phyloP scores from a whole-genome alignment of 1,140 invertebrate species.

The Stenopsyche tienmushanensis region DNA sequence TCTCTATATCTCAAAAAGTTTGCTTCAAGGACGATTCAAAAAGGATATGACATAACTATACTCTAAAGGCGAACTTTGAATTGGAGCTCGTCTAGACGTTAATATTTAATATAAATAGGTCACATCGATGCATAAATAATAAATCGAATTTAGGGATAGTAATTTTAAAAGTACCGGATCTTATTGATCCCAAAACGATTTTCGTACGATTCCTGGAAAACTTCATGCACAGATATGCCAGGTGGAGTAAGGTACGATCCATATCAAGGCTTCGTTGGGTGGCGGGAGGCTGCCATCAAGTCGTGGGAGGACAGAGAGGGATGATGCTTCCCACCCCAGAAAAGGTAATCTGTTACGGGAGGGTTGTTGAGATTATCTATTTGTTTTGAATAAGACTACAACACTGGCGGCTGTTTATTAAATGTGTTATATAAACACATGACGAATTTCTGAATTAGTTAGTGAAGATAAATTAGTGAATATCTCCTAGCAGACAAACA shows the following conservation, averaged over 20 bases:
- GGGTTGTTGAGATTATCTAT: conserved; percentile 25
- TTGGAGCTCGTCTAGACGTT: too few species aligned
- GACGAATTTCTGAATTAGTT: neutral
- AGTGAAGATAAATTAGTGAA: neutral
- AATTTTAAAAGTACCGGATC: too few species aligned
- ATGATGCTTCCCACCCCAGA: neutral
- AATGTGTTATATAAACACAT: conserved; percentile 11
- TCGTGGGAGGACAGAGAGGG: conserved; percentile 8
- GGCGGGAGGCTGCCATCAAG: neutral
- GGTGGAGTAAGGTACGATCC: neutral
- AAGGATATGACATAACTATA: too few species aligned
- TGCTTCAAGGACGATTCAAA: too few species aligned
- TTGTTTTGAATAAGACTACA: conserved; percentile 20
- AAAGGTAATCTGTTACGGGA: conserved; percentile 21
- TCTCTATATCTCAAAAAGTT: too few species aligned
- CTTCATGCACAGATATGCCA: conserved; percentile 13
- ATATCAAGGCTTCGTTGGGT: neutral
- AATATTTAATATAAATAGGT: too few species aligned
- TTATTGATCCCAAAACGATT: conserved; percentile 23
- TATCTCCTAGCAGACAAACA: too few species aligned
- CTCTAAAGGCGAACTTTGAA: too few species aligned
- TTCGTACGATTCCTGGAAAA: conserved; percentile 19
- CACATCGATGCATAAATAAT: too few species aligned
- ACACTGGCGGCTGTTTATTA: conserved; percentile 21
- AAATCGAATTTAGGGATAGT: too few species aligned